Percentiles rank a stretch among this genome's conserved stretches.
These are phyloP conservation scores for Zygogramma bicolorata DNA, from an alignment of 2,888 invertebrate genomes.

Conservation along the genomic window DNA sequence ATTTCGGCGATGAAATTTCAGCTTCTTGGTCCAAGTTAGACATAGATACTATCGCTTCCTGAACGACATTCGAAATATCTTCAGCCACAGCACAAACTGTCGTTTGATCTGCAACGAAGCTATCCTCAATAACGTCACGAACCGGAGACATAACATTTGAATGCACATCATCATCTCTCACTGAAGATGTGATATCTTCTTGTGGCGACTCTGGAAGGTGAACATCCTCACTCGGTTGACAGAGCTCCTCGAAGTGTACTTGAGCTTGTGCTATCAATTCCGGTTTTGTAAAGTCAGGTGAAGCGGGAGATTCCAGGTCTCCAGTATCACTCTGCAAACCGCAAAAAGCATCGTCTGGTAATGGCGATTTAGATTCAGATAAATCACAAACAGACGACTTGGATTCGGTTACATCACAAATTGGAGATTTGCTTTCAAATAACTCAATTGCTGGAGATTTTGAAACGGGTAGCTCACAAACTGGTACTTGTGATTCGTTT, in stretches of 20 bases:
- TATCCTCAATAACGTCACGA: constrained; percentile 34
- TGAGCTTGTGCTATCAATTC: constrained; percentile 36
- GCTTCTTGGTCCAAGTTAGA: not conserved
- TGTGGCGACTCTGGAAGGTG: constrained; percentile 38
- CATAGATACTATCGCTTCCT: not conserved
- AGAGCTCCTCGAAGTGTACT: constrained; percentile 39
- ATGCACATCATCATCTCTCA: constrained; percentile 57
- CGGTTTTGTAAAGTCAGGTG: constrained; percentile 33
- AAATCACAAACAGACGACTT: constrained; percentile 34
- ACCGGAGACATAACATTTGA: constrained; percentile 41
- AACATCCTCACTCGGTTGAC: constrained; percentile 23
- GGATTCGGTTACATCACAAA: constrained; percentile 23
- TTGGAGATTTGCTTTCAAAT: constrained; percentile 29
- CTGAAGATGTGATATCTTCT: constrained; percentile 63
- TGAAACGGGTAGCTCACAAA: constrained; percentile 15
- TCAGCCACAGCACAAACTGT: not conserved
- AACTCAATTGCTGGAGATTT: constrained; percentile 27
- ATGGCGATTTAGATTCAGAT: constrained; percentile 32
- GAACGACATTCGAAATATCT: not conserved
- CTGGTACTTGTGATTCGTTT: not conserved
- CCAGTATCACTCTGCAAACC: not conserved
- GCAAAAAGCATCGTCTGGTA: constrained; percentile 19
- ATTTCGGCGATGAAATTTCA: not conserved
- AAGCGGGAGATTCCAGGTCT: not conserved
- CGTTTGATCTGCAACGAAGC: constrained; percentile 22